Evolutionary conservation across 2,888 invertebrate genomes (phyloP).

Genomic region (Rotaria macrura): DNA sequence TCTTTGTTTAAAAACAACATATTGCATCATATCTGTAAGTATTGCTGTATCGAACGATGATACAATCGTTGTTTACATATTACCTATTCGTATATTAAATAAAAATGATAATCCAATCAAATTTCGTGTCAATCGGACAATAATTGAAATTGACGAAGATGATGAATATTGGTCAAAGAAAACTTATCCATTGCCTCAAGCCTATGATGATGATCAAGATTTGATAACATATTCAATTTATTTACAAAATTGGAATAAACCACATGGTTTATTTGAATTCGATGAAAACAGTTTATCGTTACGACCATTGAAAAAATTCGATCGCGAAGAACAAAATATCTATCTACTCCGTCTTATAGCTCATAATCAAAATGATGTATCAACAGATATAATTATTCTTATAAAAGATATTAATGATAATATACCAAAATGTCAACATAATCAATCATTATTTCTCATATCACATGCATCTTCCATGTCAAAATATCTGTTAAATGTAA

Average conservation of each 20-base stretch:
- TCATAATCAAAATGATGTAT: neutral
- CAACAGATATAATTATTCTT: neutral
- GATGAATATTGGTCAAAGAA: neutral
- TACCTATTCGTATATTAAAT: neutral
- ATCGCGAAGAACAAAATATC: neutral
- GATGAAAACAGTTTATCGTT: neutral
- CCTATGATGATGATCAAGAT: neutral
- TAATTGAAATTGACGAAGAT: constrained; percentile 18
- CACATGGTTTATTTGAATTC: neutral
- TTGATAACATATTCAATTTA: neutral
- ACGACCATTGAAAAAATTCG: neutral
- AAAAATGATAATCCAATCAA: neutral
- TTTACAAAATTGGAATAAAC: neutral
- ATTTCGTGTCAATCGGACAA: constrained; percentile 13
- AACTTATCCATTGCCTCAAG: neutral
- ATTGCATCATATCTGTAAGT: neutral
- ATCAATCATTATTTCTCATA: neutral
- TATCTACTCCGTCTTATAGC: neutral
- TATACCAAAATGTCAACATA: neutral
- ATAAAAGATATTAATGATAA: constrained; percentile 1
- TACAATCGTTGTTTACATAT: constrained; percentile 7
- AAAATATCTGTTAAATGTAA: neutral
- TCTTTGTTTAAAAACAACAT: neutral
- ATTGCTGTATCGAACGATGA: neutral
- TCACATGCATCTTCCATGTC: neutral